A percentile compares a stretch with the other conserved stretches of the same genome.
Conservation (phyloP, 1,140 invertebrate genomes). For the Lethrus apterus region DNA sequence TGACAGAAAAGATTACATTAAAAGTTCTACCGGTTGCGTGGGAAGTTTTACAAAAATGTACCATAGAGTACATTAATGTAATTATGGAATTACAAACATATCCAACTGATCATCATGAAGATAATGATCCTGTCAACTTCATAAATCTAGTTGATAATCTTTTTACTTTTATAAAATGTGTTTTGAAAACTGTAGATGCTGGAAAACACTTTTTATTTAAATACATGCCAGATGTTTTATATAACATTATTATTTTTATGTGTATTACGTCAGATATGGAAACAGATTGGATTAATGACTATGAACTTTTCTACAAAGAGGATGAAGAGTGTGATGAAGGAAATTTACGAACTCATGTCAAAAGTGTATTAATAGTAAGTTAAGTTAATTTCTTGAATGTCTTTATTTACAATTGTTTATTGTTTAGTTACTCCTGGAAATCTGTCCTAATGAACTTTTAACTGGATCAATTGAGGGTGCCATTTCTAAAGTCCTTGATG, state of each 20-base stretch:
- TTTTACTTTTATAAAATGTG: constrained; percentile 5
- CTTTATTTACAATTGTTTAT: no score
- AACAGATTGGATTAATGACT: constrained; percentile 9
- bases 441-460: no score
- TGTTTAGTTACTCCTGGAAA: no score
- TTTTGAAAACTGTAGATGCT: not conserved
- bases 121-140: constrained; percentile 1
- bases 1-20: not conserved
- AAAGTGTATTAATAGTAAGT: constrained; percentile 4
- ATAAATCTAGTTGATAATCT: constrained; percentile 4
- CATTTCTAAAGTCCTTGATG: no score
- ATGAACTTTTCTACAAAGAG: constrained; percentile 12
- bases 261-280: constrained; percentile 9
- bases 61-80: not conserved
- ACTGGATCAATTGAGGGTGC: no score
- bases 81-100: constrained; percentile 5
- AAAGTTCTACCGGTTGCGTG: not conserved
- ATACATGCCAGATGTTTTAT: constrained; percentile 9
- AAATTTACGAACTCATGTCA: constrained; percentile 5
- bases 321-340: constrained; percentile 6
- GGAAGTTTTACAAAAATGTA: not conserved
- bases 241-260: constrained; percentile 13
- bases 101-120: constrained; percentile 2
- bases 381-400: no score
- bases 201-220: not conserved